phyloP scores from a whole-genome alignment of 2,797 vertebrate species.

The Falco biarmicus region DNA sequence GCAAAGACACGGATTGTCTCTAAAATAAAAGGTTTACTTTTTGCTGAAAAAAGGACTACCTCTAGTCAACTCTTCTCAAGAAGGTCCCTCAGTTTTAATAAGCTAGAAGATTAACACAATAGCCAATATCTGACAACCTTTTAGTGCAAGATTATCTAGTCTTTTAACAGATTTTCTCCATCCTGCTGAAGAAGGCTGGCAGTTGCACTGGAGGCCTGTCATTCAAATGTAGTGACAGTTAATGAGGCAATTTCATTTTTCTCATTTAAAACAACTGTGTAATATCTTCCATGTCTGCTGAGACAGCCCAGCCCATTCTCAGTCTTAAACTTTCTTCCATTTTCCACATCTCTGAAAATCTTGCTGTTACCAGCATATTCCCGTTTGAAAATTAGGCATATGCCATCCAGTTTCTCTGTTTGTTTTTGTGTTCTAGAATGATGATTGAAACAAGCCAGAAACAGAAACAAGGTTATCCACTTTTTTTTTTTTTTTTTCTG shows the following conservation, averaged over 20 bases:
- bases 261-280: neutral
- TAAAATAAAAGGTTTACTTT: neutral
- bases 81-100: neutral
- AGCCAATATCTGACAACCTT: neutral
- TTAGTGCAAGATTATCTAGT: neutral
- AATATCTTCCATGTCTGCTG: neutral
- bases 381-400: neutral
- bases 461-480: neutral
- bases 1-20: neutral
- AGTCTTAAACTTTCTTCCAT: neutral
- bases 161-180: neutral
- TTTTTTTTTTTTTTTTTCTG: neutral
- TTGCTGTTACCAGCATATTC: neutral
- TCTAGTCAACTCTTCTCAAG: neutral
- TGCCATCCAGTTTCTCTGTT: neutral
- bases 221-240: neutral
- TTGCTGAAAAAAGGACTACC: neutral
- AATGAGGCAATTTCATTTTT: neutral
- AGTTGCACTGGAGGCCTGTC: neutral
- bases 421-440: neutral
- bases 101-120: neutral
- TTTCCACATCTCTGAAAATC: neutral
- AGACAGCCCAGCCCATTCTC: neutral
- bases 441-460: neutral
- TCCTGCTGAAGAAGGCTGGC: neutral